These are phyloP conservation scores for Chloroceryle aenea DNA, from an alignment of 2,113 vertebrate species.

Conservation along the genomic window DNA sequence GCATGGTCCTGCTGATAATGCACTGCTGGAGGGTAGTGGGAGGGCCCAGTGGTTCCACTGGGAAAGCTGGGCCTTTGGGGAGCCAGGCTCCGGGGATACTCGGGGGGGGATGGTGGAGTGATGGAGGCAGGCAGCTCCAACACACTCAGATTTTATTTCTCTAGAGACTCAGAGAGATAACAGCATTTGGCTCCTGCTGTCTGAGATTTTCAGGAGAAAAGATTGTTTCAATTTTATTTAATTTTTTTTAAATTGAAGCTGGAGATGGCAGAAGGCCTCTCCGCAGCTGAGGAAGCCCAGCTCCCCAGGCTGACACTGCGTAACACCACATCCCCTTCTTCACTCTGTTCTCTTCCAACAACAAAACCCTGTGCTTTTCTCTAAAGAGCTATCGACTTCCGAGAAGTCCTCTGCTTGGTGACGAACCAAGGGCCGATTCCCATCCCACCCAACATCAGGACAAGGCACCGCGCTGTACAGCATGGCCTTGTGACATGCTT, in stretches of 20 bases:
- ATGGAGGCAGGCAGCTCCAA: neutral
- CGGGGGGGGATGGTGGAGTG: accelerated
- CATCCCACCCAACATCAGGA: neutral
- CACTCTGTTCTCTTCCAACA: neutral
- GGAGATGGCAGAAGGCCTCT: neutral
- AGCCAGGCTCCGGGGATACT: accelerated
- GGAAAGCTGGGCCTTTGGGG: neutral
- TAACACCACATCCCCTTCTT: neutral
- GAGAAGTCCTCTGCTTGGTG: neutral
- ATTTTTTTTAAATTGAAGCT: neutral
- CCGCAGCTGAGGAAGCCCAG: neutral
- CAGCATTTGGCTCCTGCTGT: neutral
- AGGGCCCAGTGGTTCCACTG: accelerated
- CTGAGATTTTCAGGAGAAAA: neutral
- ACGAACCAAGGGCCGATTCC: neutral
- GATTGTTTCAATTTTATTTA: neutral
- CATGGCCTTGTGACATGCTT: no score
- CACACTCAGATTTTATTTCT: neutral
- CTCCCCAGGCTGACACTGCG: neutral
- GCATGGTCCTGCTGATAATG: neutral
- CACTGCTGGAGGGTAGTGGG: neutral
- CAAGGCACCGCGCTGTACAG: accelerated
- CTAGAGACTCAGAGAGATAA: neutral
- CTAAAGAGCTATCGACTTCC: neutral
- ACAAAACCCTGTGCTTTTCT: neutral